phyloP scores from a whole-genome alignment of 1,140 invertebrate species.

The Zaprionus ghesquierei region DNA sequence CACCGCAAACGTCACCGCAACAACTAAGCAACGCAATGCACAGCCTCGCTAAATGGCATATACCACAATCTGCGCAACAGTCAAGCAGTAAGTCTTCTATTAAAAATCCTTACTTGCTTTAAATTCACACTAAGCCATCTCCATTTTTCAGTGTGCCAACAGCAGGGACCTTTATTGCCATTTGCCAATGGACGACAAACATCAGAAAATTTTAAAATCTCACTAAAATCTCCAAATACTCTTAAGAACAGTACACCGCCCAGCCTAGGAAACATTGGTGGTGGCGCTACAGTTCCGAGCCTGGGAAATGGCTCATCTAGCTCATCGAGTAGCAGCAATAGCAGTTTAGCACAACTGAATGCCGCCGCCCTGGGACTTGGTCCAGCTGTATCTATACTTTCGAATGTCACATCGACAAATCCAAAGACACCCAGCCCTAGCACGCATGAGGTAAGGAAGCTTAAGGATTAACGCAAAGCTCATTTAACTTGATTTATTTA shows the following conservation, averaged over 20 bases:
- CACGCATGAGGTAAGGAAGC: constrained; percentile 82
- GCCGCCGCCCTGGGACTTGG: constrained; percentile 72
- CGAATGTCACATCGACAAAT: constrained; percentile 89
- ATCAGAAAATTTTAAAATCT: constrained; percentile 87
- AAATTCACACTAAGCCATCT: background rate
- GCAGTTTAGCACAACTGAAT: constrained; percentile 52
- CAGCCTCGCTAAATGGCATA: constrained; percentile 86
- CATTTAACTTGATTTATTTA: background rate
- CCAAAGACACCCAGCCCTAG: constrained; percentile 91
- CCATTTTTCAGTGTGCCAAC: constrained; percentile 59
- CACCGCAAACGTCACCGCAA: constrained; percentile 72
- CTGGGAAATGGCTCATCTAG: constrained; percentile 36
- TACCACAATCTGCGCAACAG: constrained; percentile 85
- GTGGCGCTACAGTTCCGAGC: constrained; percentile 29
- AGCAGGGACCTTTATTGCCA: constrained; percentile 76
- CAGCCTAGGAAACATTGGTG: constrained; percentile 43
- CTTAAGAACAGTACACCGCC: constrained; percentile 82
- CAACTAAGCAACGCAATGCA: constrained; percentile 69
- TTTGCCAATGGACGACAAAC: constrained; percentile 83
- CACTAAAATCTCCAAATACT: constrained; percentile 84
- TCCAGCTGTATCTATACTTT: constrained; percentile 74
- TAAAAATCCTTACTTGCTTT: background rate
- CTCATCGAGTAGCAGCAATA: constrained; percentile 5
- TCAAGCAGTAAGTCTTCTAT: constrained; percentile 76
- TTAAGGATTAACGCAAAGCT: background rate